These are phyloP conservation scores for Lepus oiostolus DNA, from an alignment of 2,797 vertebrate genomes.

Conservation along the genomic window DNA sequence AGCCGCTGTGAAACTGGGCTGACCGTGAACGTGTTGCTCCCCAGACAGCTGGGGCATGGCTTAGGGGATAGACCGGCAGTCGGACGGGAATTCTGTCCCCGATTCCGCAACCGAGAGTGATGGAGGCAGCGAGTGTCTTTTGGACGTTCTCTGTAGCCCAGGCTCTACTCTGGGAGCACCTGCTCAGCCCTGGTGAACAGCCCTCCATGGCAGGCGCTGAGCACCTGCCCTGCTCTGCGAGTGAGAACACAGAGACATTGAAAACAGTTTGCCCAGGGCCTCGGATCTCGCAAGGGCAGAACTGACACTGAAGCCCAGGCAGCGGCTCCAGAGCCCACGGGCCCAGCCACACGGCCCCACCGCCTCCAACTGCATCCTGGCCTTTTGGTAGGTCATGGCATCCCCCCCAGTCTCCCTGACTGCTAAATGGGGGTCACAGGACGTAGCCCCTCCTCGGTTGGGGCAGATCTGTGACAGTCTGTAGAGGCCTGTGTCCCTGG, in stretches of 20 bases:
- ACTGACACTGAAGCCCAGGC: background rate
- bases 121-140: background rate
- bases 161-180: background rate
- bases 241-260: background rate
- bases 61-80: background rate
- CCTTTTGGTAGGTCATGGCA: background rate
- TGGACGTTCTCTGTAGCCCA: background rate
- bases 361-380: background rate
- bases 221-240: background rate
- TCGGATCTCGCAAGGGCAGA: background rate
- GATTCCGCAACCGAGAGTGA: background rate
- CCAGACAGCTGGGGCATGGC: background rate
- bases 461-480: background rate
- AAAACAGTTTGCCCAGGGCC: background rate
- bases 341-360: rapidly evolving
- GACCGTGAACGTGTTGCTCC: background rate
- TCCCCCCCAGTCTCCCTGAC: background rate
- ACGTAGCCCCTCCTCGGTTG: background rate
- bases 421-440: background rate
- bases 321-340: no score
- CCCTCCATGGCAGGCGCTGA: background rate
- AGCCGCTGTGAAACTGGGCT: background rate
- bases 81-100: background rate
- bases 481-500: background rate
- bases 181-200: background rate